These are phyloP conservation scores for Litoditis marina DNA, from an alignment of 2,888 invertebrate genomes.

Conservation along the genomic window DNA sequence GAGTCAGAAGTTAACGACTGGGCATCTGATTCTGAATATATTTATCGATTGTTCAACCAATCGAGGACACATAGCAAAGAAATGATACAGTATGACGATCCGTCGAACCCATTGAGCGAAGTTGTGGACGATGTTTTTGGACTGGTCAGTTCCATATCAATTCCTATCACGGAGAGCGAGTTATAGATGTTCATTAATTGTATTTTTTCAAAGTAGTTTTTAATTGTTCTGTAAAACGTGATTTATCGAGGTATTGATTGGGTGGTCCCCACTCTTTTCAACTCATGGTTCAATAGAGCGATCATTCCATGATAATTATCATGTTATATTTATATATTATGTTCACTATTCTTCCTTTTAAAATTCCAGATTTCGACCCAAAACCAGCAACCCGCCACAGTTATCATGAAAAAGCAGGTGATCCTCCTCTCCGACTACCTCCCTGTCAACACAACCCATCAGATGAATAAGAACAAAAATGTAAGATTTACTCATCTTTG, in stretches of 20 bases:
- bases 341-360: neutral
- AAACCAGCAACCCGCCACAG: conserved; percentile 30
- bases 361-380: conserved; percentile 23
- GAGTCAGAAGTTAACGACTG: conserved; percentile 10
- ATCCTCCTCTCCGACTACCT: conserved; percentile 38
- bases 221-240: too few species aligned
- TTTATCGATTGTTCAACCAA: conserved; percentile 4
- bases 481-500: conserved; percentile 9
- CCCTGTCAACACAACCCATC: conserved; percentile 25
- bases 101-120: neutral
- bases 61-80: conserved; percentile 1
- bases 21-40: conserved; percentile 6
- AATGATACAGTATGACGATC: conserved; percentile 7
- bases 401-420: conserved; percentile 35
- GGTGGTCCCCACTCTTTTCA: too few species aligned
- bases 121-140: conserved; percentile 3
- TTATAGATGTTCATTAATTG: too few species aligned
- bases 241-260: too few species aligned
- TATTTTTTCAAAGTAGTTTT: too few species aligned
- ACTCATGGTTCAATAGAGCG: too few species aligned
- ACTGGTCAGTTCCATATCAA: too few species aligned
- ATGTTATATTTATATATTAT: neutral
- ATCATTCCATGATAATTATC: too few species aligned
- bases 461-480: conserved; percentile 25
- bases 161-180: too few species aligned